phyloP scores from a whole-genome alignment of 2,113 vertebrate species.

The Leucopsar rothschildi region DNA sequence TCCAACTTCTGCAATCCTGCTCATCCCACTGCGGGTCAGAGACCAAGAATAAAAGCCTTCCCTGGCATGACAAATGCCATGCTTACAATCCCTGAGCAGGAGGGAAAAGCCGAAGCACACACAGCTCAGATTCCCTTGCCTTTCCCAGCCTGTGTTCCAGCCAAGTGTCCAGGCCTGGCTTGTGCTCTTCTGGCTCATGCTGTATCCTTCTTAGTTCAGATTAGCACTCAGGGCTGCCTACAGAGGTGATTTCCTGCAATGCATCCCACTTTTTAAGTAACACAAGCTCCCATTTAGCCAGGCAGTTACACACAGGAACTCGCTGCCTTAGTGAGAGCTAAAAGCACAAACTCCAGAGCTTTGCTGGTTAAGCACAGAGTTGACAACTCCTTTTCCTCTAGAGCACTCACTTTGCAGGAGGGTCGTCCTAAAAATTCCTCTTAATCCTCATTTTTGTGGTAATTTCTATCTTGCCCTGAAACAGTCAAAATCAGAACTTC shows the following conservation, averaged over 20 bases:
- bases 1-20: neutral
- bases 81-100: neutral
- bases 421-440: neutral
- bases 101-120: neutral
- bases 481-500: neutral
- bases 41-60: neutral
- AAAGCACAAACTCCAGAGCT: neutral
- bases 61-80: neutral
- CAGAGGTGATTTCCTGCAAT: neutral
- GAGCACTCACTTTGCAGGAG: neutral
- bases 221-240: neutral
- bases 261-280: conserved; percentile 2
- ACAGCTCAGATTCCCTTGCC: neutral
- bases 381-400: neutral
- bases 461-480: neutral
- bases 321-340: neutral
- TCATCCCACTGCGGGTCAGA: neutral
- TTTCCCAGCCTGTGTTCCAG: neutral
- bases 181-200: neutral
- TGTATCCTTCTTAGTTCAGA: neutral
- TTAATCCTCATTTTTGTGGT: neutral
- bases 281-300: neutral
- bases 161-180: neutral
- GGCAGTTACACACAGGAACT: neutral
- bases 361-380: conserved; percentile 15